These are phyloP conservation scores for Odobenus rosmarus DNA, from an alignment of 2,113 vertebrate genomes.

Conservation along the genomic window DNA sequence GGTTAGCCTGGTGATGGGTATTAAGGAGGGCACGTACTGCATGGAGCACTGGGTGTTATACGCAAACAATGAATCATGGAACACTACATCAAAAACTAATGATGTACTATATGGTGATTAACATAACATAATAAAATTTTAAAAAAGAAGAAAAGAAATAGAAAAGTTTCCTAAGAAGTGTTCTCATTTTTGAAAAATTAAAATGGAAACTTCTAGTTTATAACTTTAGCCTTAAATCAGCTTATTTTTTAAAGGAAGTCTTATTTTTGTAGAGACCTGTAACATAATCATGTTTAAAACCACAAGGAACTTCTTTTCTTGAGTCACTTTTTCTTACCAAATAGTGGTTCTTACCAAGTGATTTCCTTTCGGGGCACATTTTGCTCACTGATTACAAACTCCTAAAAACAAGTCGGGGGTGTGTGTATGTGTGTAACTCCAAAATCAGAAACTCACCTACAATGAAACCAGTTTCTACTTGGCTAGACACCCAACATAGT, in stretches of 20 bases:
- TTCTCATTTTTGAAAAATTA: constrained; percentile 24
- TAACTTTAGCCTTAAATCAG: not conserved
- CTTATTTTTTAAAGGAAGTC: not conserved
- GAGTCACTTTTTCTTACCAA: constrained; percentile 62
- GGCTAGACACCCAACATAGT: not conserved
- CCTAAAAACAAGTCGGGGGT: not conserved
- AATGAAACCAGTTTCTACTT: not conserved
- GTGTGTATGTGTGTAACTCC: not conserved
- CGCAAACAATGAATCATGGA: too few relatives aligned
- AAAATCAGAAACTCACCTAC: not conserved
- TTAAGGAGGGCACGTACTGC: too few relatives aligned
- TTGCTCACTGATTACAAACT: constrained; percentile 20
- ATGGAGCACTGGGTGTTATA: too few relatives aligned
- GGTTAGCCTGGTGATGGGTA: too few relatives aligned
- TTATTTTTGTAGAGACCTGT: not conserved
- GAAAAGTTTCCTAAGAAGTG: not conserved
- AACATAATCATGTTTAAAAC: constrained; percentile 42
- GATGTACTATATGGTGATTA: too few relatives aligned
- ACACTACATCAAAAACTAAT: too few relatives aligned
- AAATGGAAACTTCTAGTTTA: constrained; percentile 1
- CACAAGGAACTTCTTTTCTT: constrained; percentile 64
- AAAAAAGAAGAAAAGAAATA: not conserved
- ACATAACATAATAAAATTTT: too few relatives aligned
- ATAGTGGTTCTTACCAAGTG: constrained; percentile 19
- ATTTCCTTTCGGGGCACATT: constrained; percentile 39